phyloP scores from a whole-genome alignment of 2,797 vertebrate species.

The Poeciliopsis infans region DNA sequence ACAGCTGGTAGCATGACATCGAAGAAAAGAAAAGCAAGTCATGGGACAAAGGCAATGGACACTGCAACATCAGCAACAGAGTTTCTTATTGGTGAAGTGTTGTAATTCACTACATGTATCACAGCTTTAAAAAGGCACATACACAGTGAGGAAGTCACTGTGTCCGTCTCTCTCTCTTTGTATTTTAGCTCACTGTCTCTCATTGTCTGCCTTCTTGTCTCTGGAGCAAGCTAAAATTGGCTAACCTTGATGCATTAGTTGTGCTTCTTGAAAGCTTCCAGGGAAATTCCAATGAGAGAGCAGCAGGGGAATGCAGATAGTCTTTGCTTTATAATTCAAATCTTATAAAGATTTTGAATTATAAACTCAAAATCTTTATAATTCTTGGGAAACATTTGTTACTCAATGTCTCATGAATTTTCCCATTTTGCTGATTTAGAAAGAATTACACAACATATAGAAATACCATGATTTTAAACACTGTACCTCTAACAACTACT shows the following conservation, averaged over 20 bases:
- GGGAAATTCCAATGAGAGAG: conserved; percentile 20
- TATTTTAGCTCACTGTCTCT: conserved; percentile 22
- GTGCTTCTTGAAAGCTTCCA: conserved; percentile 31
- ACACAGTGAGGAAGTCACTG: conserved; percentile 35
- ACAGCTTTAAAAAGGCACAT: conserved; percentile 49
- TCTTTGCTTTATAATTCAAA: no score
- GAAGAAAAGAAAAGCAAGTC: conserved; percentile 3
- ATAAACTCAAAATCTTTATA: not conserved
- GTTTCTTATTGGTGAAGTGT: conserved; percentile 17
- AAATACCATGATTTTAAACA: conserved; percentile 50
- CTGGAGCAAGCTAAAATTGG: conserved; percentile 63
- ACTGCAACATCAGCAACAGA: conserved; percentile 23
- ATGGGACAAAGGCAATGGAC: conserved; percentile 45
- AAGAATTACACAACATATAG: conserved; percentile 20
- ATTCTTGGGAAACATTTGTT: not conserved
- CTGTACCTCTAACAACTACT: conserved; percentile 46
- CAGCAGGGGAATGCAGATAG: conserved; percentile 28
- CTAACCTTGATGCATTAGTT: conserved; percentile 51
- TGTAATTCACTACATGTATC: conserved; percentile 37
- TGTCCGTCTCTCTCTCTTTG: conserved; percentile 21
- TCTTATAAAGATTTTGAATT: no score
- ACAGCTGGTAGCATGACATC: conserved; percentile 13
- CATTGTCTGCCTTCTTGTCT: conserved; percentile 30
- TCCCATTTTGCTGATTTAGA: conserved; percentile 7
- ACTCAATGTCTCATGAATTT: not conserved